phyloP scores from a whole-genome alignment of 1,140 invertebrate species.

The Teleogryllus occipitalis region DNA sequence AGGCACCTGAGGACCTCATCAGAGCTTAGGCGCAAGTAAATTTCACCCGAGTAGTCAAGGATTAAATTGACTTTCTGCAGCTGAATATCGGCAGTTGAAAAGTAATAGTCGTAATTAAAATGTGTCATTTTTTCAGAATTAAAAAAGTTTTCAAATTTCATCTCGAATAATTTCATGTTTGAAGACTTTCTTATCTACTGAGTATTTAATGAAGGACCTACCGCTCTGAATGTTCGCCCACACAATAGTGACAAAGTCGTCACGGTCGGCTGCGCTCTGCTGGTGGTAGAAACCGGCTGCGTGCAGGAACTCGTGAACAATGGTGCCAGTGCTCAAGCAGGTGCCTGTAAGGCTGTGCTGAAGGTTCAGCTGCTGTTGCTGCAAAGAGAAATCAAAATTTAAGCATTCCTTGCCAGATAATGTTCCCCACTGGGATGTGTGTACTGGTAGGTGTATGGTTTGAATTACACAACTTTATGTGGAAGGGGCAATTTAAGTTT shows the following conservation, averaged over 20 bases:
- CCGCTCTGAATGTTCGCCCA: conserved; percentile 52
- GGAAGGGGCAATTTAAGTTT: too few species aligned
- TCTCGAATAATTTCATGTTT: neutral
- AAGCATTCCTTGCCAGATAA: too few species aligned
- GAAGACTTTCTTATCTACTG: too few species aligned
- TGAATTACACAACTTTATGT: too few species aligned
- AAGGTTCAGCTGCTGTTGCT: conserved; percentile 22
- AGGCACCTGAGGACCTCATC: too few species aligned
- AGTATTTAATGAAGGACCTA: conserved; percentile 23
- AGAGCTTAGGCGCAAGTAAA: too few species aligned
- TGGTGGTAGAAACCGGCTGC: conserved; percentile 58
- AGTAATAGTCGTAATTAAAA: neutral
- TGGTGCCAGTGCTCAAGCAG: conserved; percentile 48
- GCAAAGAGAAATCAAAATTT: conserved; percentile 24
- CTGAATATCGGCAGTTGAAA: too few species aligned
- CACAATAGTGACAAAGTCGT: conserved; percentile 50
- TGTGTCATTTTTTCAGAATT: neutral
- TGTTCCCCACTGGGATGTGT: too few species aligned
- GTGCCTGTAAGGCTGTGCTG: conserved; percentile 32
- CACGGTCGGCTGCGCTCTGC: conserved; percentile 55
- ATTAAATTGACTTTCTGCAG: too few species aligned
- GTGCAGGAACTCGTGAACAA: conserved; percentile 58
- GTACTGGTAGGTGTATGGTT: too few species aligned
- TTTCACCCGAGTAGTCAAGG: too few species aligned
- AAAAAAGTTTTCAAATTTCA: neutral